These are phyloP conservation scores for Frieseomelitta varia DNA, from an alignment of 1,140 invertebrate species.

Conservation along the genomic window DNA sequence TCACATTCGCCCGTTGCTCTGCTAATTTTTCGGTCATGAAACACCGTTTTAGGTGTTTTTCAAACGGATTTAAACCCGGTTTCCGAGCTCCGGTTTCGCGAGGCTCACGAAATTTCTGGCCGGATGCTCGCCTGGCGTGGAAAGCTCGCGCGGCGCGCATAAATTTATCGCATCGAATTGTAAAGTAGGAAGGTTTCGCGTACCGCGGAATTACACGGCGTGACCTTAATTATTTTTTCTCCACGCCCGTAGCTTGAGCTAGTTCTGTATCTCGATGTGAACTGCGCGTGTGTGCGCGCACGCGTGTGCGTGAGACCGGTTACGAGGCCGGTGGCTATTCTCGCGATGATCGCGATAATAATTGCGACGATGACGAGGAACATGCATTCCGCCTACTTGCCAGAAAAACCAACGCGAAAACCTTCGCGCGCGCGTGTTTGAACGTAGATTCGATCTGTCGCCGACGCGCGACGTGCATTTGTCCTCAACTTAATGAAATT, in stretches of 20 bases:
- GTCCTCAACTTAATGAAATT: neutral
- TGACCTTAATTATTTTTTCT: slow-evolving; percentile 45
- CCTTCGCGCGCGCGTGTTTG: neutral
- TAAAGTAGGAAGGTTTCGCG: slow-evolving; percentile 31
- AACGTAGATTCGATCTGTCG: neutral
- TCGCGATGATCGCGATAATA: slow-evolving; percentile 3
- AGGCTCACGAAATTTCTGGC: neutral
- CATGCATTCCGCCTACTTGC: slow-evolving; percentile 14
- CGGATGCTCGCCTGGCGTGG: slow-evolving; percentile 6
- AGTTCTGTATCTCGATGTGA: neutral
- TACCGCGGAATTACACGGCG: slow-evolving; percentile 36
- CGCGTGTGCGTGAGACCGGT: neutral
- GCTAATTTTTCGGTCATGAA: neutral
- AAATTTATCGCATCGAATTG: slow-evolving; percentile 31
- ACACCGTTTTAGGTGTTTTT: neutral
- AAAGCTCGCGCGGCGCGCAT: slow-evolving; percentile 22
- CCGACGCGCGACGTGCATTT: neutral
- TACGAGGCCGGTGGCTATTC: slow-evolving; percentile 14
- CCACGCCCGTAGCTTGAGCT: slow-evolving; percentile 27
- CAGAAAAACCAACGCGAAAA: slow-evolving; percentile 7
- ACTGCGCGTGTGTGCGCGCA: neutral
- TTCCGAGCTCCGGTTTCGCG: neutral
- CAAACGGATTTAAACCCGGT: neutral
- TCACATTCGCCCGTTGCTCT: no score
- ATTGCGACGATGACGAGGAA: slow-evolving; percentile 32